Evolutionary conservation across 2,797 vertebrate species (phyloP), one percentile per base, ranked within the genome.

Genomic region (Karalla daura): DNA sequence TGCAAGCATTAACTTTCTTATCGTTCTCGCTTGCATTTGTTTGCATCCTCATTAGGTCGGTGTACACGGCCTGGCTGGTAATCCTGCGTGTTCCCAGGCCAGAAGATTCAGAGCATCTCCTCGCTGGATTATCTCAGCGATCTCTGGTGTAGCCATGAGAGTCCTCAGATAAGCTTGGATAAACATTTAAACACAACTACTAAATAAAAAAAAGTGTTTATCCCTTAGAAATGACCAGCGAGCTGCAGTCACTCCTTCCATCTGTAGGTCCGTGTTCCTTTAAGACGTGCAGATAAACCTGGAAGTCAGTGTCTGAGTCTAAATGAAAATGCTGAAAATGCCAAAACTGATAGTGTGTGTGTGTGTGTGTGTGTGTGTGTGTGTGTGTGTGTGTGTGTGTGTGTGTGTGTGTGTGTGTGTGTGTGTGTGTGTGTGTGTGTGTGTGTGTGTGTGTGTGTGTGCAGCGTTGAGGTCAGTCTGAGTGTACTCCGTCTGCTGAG

Each of bases 391-490:
- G 35, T 15, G 7, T 61, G 35, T 49, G 3, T 27, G 8, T 28
- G 7, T 61, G 50, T 33, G 13, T 80, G 44, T 50, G 53, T 76
- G 59, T 53, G 61, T 59, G 35, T 15, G 7, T 61, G 35, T 49
- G 3, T 27, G 8, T 28, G 7, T 61, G 50, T 33, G 13, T 80
- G 44, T 50, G 53, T 76, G 59, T 53, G 61, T 59, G 35, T 15
- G 7, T 61, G 35, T 49, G 3, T 27, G 8, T 28, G 7, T 61
- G 50, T 33, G 13, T 80, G 44, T 50, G 53, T 76, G 59, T 53
- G 61, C n/a, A n/a, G n/a, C n/a, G n/a, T n/a, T 59, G 39, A 56
- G 85, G 73, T 88, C 86, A 79, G 40, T 30, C 63, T 4, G 84
- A 83, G 83, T 88, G 88, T 39, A 80, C 27, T 46, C 36, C 1